Evolutionary conservation across 92 coral and sea anemone species (phyloP).

Genomic region (Palythoa heliodiscus): DNA sequence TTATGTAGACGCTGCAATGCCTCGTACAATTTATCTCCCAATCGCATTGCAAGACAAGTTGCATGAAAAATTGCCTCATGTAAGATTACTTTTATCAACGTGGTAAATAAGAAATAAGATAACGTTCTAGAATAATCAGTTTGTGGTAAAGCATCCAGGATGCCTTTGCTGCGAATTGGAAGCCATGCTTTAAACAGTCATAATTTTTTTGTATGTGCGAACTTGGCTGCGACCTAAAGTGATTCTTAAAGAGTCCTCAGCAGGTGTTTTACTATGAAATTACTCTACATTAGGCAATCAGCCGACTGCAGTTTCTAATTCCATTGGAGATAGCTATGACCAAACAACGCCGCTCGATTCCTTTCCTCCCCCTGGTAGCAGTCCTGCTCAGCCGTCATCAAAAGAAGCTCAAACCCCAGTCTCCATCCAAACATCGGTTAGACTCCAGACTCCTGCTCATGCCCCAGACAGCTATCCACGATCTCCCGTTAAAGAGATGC

Average conservation of each 20-base stretch:
- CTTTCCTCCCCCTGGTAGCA: constrained; percentile 45
- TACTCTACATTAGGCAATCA: background rate
- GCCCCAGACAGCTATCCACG: background rate
- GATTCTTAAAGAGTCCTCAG: background rate
- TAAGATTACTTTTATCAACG: too few relatives aligned
- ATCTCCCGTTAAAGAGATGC: constrained; percentile 24
- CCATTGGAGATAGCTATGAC: background rate
- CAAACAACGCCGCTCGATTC: constrained; percentile 12
- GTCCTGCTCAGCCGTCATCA: constrained; percentile 42
- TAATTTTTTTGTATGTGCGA: background rate
- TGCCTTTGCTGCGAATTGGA: too few relatives aligned
- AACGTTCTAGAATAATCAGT: too few relatives aligned
- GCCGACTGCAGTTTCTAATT: background rate
- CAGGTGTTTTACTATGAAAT: background rate
- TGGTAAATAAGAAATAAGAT: too few relatives aligned
- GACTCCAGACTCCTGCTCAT: background rate
- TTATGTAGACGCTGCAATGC: too few relatives aligned
- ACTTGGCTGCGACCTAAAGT: background rate
- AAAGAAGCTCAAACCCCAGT: background rate
- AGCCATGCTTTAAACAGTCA: background rate
- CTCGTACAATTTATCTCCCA: too few relatives aligned
- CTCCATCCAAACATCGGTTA: constrained; percentile 4
- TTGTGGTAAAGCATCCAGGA: too few relatives aligned
- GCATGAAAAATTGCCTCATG: too few relatives aligned
- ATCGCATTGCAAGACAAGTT: too few relatives aligned